Evolutionary conservation across 2,797 vertebrate genomes (phyloP).

Genomic region (Poeciliopsis turneri): DNA sequence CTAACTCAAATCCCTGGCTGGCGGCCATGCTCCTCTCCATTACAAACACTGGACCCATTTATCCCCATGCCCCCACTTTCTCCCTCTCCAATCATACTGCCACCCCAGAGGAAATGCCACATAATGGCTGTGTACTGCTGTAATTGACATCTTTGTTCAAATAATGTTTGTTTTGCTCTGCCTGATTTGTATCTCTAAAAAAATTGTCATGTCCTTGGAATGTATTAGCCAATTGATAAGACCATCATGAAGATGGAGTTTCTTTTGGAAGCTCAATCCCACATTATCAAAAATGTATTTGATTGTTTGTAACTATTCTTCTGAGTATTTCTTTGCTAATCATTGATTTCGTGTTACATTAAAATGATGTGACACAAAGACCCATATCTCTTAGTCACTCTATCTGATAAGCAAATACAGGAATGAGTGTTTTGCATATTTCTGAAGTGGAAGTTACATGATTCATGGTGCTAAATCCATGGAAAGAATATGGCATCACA

Average conservation of each 20-base stretch:
- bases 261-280: neutral
- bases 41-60: constrained; percentile 80
- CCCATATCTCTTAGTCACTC: neutral
- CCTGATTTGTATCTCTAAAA: constrained; percentile 57
- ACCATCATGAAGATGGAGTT: neutral
- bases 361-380: neutral
- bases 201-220: constrained; percentile 8
- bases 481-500: neutral
- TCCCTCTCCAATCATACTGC: constrained; percentile 62
- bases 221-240: neutral
- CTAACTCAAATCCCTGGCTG: constrained; percentile 80
- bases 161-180: constrained; percentile 69
- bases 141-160: constrained; percentile 74
- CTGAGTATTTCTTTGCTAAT: neutral
- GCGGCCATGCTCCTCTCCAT: constrained; percentile 78
- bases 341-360: neutral
- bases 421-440: neutral
- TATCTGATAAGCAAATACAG: neutral
- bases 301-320: neutral
- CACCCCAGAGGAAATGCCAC: constrained; percentile 61
- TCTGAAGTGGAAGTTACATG: neutral
- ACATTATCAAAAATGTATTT: neutral
- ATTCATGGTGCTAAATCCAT: neutral
- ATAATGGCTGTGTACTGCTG: constrained; percentile 71
- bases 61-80: constrained; percentile 49